Conservation (phyloP, 1,140 invertebrate genomes). For the Apolygus lucorum region DNA sequence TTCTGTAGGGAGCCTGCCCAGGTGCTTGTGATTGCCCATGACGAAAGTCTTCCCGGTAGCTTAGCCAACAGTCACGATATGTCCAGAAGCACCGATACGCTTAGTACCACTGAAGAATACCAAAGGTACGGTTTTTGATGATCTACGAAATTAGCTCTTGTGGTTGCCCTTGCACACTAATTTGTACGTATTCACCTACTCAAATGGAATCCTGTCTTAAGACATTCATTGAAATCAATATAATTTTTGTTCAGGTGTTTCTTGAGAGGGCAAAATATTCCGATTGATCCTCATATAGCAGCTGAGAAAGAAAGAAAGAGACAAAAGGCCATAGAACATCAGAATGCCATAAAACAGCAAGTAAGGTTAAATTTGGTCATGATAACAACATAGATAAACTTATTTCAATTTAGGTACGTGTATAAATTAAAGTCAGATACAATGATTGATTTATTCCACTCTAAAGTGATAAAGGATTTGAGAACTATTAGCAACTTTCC, state of each 20-base stretch:
- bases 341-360: conserved; percentile 61
- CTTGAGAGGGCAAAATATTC: conserved; percentile 61
- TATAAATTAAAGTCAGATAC: too few species aligned
- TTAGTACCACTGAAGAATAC: conserved; percentile 27
- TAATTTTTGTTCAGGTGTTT: conserved; percentile 43
- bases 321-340: conserved; percentile 59
- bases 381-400: too few species aligned
- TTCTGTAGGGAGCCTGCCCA: conserved; percentile 30
- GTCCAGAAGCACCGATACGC: conserved; percentile 30
- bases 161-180: too few species aligned
- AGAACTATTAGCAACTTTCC: too few species aligned
- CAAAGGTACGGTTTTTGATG: conserved; percentile 24
- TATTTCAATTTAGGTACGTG: too few species aligned
- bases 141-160: too few species aligned
- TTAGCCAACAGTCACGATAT: conserved; percentile 15
- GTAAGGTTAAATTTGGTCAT: too few species aligned
- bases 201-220: too few species aligned
- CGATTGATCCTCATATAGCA: conserved; percentile 54
- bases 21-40: conserved; percentile 42
- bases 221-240: too few species aligned
- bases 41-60: conserved; percentile 25
- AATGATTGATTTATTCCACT: too few species aligned
- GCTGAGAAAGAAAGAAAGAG: conserved; percentile 57
- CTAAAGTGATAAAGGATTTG: too few species aligned
- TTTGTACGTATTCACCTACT: too few species aligned